phyloP scores from a whole-genome alignment of 2,797 vertebrate genomes.

The Eutrigla gurnardus region DNA sequence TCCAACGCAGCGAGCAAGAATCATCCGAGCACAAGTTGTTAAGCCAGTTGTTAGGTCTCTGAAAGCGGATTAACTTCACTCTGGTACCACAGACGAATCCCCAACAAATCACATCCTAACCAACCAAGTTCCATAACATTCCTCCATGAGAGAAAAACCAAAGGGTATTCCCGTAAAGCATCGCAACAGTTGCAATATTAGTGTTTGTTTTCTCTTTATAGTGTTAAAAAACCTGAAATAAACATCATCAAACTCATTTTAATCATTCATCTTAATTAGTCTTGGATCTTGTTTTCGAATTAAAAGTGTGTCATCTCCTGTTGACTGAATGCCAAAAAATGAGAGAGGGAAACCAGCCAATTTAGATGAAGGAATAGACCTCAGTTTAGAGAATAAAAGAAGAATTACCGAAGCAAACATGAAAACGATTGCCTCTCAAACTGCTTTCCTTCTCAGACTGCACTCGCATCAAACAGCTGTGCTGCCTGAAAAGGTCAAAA shows the following conservation, averaged over 20 bases:
- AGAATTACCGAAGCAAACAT: slow-evolving; percentile 34
- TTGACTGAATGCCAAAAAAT: slow-evolving; percentile 21
- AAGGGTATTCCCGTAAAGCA: background rate
- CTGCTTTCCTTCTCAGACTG: slow-evolving; percentile 26
- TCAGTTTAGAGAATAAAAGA: slow-evolving; percentile 39
- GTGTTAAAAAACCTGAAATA: slow-evolving; percentile 12
- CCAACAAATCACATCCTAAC: too few relatives aligned
- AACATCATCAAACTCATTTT: slow-evolving; percentile 2
- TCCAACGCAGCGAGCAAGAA: too few relatives aligned
- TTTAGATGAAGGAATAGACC: slow-evolving; percentile 35
- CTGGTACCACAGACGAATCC: too few relatives aligned
- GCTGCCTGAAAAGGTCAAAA: slow-evolving; percentile 51
- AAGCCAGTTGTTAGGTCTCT: too few relatives aligned
- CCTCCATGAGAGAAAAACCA: too few relatives aligned
- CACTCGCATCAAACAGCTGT: slow-evolving; percentile 45
- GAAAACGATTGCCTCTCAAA: slow-evolving; percentile 38
- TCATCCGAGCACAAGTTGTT: too few relatives aligned
- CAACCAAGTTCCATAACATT: too few relatives aligned
- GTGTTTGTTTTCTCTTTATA: slow-evolving; percentile 19
- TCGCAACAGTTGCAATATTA: slow-evolving; percentile 2
- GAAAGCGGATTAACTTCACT: too few relatives aligned
- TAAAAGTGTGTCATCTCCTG: slow-evolving; percentile 18
- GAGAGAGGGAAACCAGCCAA: slow-evolving; percentile 19
- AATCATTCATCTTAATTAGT: slow-evolving; percentile 45
- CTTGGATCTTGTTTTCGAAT: slow-evolving; percentile 26